Percentiles rank a stretch among this genome's conserved stretches.
phyloP scores from a whole-genome alignment of 2,888 invertebrate species.

The Epinotia brunnichana region DNA sequence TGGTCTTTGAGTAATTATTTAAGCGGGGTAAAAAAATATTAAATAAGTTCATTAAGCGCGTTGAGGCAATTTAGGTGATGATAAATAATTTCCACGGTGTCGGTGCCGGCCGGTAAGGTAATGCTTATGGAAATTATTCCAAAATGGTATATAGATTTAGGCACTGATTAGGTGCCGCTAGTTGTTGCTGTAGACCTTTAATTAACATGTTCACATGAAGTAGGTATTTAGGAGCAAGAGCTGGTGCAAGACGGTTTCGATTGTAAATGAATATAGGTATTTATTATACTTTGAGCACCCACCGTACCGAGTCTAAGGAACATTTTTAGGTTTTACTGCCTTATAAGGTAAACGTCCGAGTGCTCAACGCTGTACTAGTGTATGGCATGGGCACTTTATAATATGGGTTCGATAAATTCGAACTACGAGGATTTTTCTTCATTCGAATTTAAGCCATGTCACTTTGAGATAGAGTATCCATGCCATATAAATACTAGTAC shows the following conservation, averaged over 20 bases:
- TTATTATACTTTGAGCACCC: not conserved
- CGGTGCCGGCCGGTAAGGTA: slow-evolving; percentile 55
- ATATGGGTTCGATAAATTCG: no score
- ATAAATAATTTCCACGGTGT: slow-evolving; percentile 66
- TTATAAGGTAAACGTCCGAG: no score
- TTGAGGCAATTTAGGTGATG: slow-evolving; percentile 60
- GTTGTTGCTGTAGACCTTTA: slow-evolving; percentile 16
- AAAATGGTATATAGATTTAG: slow-evolving; percentile 36
- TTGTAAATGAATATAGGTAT: not conserved
- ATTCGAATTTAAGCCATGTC: no score
- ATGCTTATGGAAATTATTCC: slow-evolving; percentile 45
- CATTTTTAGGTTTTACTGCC: not conserved
- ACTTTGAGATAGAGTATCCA: no score
- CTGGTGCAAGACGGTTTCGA: not conserved
- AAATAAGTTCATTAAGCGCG: slow-evolving; percentile 74
- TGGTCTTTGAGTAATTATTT: slow-evolving; percentile 75
- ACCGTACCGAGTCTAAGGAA: not conserved
- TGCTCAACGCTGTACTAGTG: no score
- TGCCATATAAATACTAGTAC: no score
- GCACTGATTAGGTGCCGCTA: slow-evolving; percentile 28
- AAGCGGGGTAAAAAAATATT: slow-evolving; percentile 62
- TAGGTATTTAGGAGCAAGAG: not conserved
- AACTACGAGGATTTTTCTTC: no score
- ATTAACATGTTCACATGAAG: no score
- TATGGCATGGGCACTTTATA: no score